Evolutionary conservation across 2,113 vertebrate species (phyloP).

Genomic region (Erythrolamprus reginae): DNA sequence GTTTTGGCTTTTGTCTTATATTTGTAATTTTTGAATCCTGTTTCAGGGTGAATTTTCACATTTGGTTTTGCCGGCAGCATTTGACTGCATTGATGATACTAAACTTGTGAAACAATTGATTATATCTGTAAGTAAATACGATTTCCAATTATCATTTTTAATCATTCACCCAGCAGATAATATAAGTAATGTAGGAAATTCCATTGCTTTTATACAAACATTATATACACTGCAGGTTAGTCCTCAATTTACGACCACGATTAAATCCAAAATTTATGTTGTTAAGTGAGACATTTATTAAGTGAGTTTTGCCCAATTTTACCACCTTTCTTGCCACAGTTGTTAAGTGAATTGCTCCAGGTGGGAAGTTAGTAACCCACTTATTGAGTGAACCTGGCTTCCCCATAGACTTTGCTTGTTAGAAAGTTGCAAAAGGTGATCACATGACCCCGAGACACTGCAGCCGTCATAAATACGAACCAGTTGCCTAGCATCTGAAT

Average conservation of each 20-base stretch:
- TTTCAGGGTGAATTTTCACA: constrained; percentile 91
- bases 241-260: not conserved
- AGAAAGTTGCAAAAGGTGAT: not conserved
- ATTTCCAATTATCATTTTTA: not conserved
- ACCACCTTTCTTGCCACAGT: not conserved
- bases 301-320: not conserved
- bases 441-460: not conserved
- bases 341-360: not conserved
- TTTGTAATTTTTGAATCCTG: constrained; percentile 18
- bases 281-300: not conserved
- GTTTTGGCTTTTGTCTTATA: not conserved
- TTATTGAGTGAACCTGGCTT: not conserved
- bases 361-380: not conserved
- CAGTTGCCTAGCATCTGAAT: not conserved
- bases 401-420: not conserved
- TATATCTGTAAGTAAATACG: constrained; percentile 79
- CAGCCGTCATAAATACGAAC: not conserved
- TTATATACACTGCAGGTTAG: not conserved
- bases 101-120: constrained; percentile 91
- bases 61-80: constrained; percentile 85
- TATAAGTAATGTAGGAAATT: not conserved
- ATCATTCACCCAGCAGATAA: not conserved
- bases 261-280: not conserved
- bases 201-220: not conserved
- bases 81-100: constrained; percentile 95